Base-by-base conservation (phyloP, 2,888 invertebrate genomes). In the Heliconius charithonia region DNA sequence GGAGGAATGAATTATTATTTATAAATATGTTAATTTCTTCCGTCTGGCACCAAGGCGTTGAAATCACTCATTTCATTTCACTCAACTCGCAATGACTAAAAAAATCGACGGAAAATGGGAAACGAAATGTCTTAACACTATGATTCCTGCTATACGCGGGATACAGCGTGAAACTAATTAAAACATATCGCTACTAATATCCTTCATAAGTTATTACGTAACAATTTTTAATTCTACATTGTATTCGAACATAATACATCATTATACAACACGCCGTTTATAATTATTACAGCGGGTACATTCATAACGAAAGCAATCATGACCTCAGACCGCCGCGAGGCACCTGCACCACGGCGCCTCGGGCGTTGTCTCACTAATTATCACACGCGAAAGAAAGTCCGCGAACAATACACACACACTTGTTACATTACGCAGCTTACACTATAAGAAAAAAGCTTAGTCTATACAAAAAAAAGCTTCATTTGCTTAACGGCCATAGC, bases 361-460 rank as follows among this genome's bases (percentile, higher is more conserved):
- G 29, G 62, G 76, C 65, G 76, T 62, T 76, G 75, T 80, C 72
- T 65, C 69, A 66, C 75, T 77, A 90, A 91, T 91, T 90, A 90
- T 86, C 89, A 88, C 89, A 89, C 85, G 87, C 72, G 83, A 82
- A 84, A 91, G 93, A 93, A 93, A 93, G 93, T 92, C 84, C 84
- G 84, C 86, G 86, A 83, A 91, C 91, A 88, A 89, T 87, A 87
- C 85, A 70, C 51, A 51, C 51, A 51, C 66, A 81, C 77, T 87
- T 87, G 88, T 90, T 87, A 90, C 86, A 85, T 91, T 90, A 91
- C 91, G 89, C 89, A 86, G 85, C 87, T 86, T 84, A 85, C 87
- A 81, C 77, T 80, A 84, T 84, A 51, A 85, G 16, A 85, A 84
- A 45, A 45, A 82, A 81, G 32, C 32, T 88, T 88, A 89, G 87